phyloP scores from a whole-genome alignment of 2,797 vertebrate genomes.

The Arctocebus calabarensis region DNA sequence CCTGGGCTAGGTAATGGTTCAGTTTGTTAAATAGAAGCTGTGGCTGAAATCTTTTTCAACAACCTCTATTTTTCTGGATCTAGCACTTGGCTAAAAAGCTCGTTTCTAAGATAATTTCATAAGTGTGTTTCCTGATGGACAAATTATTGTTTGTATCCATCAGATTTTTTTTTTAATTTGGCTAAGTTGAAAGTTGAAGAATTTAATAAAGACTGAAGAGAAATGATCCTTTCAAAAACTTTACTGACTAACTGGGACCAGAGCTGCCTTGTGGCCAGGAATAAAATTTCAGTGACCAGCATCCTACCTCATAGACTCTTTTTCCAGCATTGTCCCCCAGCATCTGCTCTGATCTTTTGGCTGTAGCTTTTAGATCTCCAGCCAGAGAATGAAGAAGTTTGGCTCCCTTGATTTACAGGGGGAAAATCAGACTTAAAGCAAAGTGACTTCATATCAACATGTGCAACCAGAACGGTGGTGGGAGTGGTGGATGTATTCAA shows the following conservation, averaged over 20 bases:
- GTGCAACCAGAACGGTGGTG: not conserved
- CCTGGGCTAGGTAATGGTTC: not conserved
- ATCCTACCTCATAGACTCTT: not conserved
- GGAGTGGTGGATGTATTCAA: not conserved
- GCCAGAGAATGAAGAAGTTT: not conserved
- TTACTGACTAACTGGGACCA: not conserved
- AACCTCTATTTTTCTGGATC: not conserved
- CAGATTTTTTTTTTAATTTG: slow-evolving; percentile 2
- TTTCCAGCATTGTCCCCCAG: not conserved
- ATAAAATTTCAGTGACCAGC: not conserved
- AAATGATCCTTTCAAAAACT: slow-evolving; percentile 20
- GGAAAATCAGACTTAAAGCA: not conserved
- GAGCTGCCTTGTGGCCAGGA: not conserved
- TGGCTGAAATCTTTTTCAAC: not conserved
- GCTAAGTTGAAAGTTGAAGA: slow-evolving; percentile 25
- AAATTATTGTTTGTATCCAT: not conserved
- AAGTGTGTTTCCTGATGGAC: slow-evolving; percentile 16
- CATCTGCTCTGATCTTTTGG: not conserved
- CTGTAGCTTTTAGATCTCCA: not conserved
- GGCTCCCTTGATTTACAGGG: not conserved
- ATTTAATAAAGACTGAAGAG: slow-evolving; percentile 52
- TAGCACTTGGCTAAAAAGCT: not conserved
- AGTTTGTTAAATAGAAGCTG: not conserved
- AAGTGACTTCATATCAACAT: not conserved
- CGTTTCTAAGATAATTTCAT: slow-evolving; percentile 42